These are phyloP conservation scores for Cacatua alba DNA, from an alignment of 2,113 vertebrate species.

Conservation along the genomic window DNA sequence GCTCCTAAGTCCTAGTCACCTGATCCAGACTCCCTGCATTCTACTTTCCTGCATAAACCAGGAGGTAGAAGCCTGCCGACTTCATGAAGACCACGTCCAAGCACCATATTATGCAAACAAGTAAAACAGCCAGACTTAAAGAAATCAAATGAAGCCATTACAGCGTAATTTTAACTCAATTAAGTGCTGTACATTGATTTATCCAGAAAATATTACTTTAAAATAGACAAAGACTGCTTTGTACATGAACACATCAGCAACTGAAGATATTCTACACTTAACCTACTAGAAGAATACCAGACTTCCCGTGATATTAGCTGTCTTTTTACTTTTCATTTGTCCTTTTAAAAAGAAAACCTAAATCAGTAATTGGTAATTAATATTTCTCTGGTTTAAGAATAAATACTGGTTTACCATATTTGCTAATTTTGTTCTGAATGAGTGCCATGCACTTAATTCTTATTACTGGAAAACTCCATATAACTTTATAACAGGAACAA, in stretches of 20 bases:
- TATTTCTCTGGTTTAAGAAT: neutral
- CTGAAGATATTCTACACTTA: neutral
- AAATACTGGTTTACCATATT: neutral
- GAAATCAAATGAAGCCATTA: slow-evolving; percentile 16
- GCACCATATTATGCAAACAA: neutral
- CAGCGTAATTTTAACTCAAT: neutral
- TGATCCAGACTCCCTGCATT: neutral
- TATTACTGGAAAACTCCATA: neutral
- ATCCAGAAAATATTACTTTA: neutral
- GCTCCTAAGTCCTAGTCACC: neutral
- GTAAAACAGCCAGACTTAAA: neutral
- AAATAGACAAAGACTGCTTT: neutral
- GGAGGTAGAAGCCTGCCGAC: neutral
- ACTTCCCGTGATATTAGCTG: neutral
- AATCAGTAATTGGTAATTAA: slow-evolving; percentile 13
- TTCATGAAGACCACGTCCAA: neutral
- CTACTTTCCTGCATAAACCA: neutral
- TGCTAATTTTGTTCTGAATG: slow-evolving; percentile 14
- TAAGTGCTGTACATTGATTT: neutral
- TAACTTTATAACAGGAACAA: neutral
- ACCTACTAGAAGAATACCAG: slow-evolving; percentile 18
- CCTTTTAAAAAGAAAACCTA: neutral
- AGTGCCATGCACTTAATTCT: neutral
- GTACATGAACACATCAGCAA: neutral
- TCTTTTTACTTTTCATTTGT: slow-evolving; percentile 18